phyloP scores from a whole-genome alignment of 1,140 invertebrate species.

The Achroia grisella region DNA sequence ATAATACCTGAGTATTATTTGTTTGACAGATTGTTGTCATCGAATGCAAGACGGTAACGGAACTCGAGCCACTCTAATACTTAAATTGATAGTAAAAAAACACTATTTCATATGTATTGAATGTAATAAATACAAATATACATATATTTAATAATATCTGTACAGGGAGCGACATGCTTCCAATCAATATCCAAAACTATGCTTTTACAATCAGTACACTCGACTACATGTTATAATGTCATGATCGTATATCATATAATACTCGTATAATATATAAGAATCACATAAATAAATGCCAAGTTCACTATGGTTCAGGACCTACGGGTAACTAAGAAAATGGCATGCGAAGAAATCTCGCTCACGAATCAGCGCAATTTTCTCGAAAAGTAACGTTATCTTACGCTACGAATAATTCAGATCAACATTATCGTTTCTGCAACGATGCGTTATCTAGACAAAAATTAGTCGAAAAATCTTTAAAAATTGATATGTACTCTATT shows the following conservation, averaged over 20 bases:
- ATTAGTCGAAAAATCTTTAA: constrained; percentile 42
- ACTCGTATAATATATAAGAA: constrained; percentile 61
- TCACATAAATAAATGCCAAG: constrained; percentile 71
- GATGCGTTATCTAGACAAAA: constrained; percentile 18
- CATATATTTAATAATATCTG: constrained; percentile 48
- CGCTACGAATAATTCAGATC: constrained; percentile 7
- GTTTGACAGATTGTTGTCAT: constrained; percentile 48
- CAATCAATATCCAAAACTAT: constrained; percentile 42
- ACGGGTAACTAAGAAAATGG: constrained; percentile 71
- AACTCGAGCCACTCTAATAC: constrained; percentile 69
- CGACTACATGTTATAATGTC: constrained; percentile 57
- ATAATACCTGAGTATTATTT: constrained; percentile 10
- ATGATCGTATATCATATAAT: constrained; percentile 59
- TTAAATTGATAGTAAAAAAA: constrained; percentile 55
- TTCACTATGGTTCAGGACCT: constrained; percentile 64
- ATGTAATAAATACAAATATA: constrained; percentile 59
- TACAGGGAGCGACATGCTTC: constrained; percentile 38
- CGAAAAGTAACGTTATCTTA: constrained; percentile 12
- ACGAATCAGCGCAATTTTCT: constrained; percentile 16
- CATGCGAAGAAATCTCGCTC: constrained; percentile 51
- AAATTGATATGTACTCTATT: constrained; percentile 58
- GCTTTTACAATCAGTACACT: constrained; percentile 43
- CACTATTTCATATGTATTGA: constrained; percentile 38
- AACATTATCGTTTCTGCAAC: constrained; percentile 9
- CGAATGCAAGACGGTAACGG: constrained; percentile 58